Conservation (phyloP, 2,113 vertebrate genomes). For the Eptesicus fuscus region DNA sequence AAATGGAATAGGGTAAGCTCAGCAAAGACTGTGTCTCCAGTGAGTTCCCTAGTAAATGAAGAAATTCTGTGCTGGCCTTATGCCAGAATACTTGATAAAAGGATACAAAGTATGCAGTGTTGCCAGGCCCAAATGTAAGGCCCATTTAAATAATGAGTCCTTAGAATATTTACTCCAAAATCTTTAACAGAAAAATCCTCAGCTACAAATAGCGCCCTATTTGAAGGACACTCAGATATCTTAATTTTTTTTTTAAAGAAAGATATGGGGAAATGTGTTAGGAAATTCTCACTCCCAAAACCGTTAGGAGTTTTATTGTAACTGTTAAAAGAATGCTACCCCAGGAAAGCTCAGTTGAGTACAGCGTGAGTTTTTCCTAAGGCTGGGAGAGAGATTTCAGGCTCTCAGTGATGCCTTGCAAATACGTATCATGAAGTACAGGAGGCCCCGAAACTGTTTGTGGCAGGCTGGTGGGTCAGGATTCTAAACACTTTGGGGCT, state of each 20-base stretch:
- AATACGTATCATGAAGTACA: neutral
- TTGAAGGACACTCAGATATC: neutral
- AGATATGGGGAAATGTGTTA: neutral
- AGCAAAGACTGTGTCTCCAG: neutral
- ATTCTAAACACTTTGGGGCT: neutral
- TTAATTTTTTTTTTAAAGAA: neutral
- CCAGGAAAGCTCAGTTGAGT: neutral
- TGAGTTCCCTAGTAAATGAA: neutral
- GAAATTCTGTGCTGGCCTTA: neutral
- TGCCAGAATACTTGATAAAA: constrained; percentile 42
- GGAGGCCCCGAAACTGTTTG: neutral
- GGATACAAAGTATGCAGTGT: neutral
- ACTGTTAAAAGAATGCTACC: neutral
- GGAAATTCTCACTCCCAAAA: neutral
- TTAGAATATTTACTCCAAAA: constrained; percentile 42
- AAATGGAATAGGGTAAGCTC: neutral
- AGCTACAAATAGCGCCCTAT: constrained; percentile 21
- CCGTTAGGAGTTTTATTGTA: neutral
- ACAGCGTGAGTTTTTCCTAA: neutral
- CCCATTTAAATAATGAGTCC: neutral
- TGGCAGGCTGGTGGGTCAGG: neutral
- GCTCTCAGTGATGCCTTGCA: neutral
- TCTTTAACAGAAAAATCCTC: constrained; percentile 1
- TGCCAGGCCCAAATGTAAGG: constrained; percentile 22
- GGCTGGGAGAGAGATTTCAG: neutral